phyloP scores from a whole-genome alignment of 2,113 vertebrate genomes.

The Pygoscelis adeliae region DNA sequence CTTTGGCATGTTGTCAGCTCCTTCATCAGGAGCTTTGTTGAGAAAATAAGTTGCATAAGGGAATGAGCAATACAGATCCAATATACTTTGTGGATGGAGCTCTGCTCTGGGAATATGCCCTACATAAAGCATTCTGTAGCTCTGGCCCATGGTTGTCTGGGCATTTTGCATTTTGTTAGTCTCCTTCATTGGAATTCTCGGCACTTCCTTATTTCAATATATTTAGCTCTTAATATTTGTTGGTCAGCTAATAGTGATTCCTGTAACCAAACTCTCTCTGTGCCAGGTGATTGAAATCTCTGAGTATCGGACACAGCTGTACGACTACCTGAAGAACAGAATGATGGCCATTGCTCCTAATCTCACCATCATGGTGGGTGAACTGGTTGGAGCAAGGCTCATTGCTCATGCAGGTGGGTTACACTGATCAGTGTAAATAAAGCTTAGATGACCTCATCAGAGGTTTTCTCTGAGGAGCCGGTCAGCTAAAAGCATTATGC shows the following conservation, averaged over 20 bases:
- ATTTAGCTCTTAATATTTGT: not conserved
- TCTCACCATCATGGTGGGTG: constrained; percentile 95
- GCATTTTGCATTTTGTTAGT: not conserved
- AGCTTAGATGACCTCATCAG: not conserved
- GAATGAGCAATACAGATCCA: not conserved
- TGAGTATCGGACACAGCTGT: constrained; percentile 93
- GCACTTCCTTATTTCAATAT: not conserved
- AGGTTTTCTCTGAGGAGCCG: not conserved
- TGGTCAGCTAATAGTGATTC: not conserved
- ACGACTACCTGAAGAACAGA: constrained; percentile 96
- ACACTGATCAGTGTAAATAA: not conserved
- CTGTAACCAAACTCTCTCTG: not conserved
- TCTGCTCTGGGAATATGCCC: not conserved
- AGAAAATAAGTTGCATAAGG: not conserved
- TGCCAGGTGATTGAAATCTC: constrained; percentile 94
- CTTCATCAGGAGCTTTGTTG: not conserved
- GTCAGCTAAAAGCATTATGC: not conserved
- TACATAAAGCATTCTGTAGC: not conserved
- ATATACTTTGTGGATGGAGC: not conserved
- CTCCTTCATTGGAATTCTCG: not conserved
- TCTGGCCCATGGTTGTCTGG: not conserved
- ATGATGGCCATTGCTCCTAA: constrained; percentile 99
- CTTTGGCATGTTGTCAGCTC: constrained; percentile 13
- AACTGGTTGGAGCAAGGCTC: constrained; percentile 94
- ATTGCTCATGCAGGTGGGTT: constrained; percentile 93